Percentiles rank a stretch among this genome's conserved stretches.
Conservation (phyloP, 2,888 invertebrate species). For the Ditylenchus weischeri region DNA sequence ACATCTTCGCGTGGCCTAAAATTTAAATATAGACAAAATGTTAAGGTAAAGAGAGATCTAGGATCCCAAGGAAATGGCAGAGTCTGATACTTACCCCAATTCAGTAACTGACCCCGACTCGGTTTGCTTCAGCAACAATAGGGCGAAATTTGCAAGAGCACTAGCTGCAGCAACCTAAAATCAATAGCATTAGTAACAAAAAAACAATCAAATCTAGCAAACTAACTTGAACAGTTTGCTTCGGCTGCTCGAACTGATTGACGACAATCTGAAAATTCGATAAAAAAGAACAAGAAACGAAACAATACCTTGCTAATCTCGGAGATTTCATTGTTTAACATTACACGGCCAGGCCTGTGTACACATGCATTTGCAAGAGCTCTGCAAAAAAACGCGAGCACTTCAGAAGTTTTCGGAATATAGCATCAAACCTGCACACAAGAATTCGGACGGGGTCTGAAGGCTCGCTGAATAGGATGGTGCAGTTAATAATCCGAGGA, state of each 20-base stretch:
- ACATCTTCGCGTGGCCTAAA: constrained; percentile 46
- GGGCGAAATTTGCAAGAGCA: constrained; percentile 47
- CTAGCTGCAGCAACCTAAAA: constrained; percentile 44
- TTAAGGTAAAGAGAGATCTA: too few species aligned
- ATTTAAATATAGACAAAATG: too few species aligned
- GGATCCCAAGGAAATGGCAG: too few species aligned
- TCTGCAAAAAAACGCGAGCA: constrained; percentile 67
- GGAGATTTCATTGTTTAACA: constrained; percentile 36
- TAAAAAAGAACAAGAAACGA: too few species aligned
- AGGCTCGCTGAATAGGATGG: constrained; percentile 57
- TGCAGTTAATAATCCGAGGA: too few species aligned
- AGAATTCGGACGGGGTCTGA: constrained; percentile 70
- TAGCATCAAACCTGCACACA: too few species aligned
- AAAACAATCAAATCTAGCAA: neutral
- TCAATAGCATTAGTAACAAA: constrained; percentile 10
- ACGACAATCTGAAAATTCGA: constrained; percentile 21
- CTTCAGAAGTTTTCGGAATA: too few species aligned
- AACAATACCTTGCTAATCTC: constrained; percentile 20
- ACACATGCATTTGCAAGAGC: constrained; percentile 78
- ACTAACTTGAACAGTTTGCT: constrained; percentile 36
- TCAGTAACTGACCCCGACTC: constrained; percentile 38
- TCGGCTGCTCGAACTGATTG: constrained; percentile 28
- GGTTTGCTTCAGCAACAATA: constrained; percentile 41
- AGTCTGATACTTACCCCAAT: constrained; percentile 31
- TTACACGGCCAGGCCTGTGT: constrained; percentile 61